These are phyloP conservation scores for Megalurothrips usitatus DNA, from an alignment of 2,888 invertebrate genomes.

Conservation along the genomic window DNA sequence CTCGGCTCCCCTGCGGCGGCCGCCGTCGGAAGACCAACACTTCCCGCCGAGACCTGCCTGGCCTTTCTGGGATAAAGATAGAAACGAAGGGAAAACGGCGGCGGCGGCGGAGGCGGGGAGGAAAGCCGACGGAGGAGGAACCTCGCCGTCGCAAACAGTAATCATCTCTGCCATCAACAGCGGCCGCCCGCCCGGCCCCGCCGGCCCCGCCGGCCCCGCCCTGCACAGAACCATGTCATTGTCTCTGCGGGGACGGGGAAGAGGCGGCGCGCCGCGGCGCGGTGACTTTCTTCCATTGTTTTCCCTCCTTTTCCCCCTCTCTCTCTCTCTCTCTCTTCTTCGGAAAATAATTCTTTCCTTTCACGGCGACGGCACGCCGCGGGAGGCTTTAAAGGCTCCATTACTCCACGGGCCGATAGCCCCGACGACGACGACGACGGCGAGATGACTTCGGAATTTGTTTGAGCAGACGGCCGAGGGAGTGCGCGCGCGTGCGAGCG, in stretches of 20 bases:
- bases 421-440: neutral
- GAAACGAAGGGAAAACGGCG: no score
- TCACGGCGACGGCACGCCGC: neutral
- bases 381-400: constrained; percentile 15
- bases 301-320: neutral
- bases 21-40: no score
- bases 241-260: neutral
- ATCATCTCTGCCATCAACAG: neutral
- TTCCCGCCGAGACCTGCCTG: no score
- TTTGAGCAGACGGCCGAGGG: neutral
- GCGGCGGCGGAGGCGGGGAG: no score
- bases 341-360: neutral
- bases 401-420: neutral
- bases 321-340: neutral
- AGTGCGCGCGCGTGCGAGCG: neutral
- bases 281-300: neutral
- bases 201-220: neutral
- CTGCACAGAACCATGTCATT: neutral
- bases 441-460: neutral
- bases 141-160: neutral
- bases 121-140: no score
- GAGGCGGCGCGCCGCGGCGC: no score
- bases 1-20: no score
- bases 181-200: neutral
- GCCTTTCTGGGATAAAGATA: no score